Evolutionary conservation across 2,888 invertebrate species (phyloP).

Genomic region (Allolobophora icterica): DNA sequence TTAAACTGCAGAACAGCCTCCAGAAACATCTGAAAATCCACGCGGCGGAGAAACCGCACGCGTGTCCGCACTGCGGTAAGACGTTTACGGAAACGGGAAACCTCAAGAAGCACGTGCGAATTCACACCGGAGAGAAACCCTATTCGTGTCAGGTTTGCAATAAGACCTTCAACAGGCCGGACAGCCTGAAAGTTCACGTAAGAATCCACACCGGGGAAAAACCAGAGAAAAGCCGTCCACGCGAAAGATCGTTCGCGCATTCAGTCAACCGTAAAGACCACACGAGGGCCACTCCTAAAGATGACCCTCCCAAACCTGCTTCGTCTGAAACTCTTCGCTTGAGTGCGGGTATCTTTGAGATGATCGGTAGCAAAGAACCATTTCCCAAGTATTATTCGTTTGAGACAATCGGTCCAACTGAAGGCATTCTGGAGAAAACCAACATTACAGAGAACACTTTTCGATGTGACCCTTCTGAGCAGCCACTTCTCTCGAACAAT

Average conservation of each 20-base stretch:
- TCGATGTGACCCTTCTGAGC: not conserved
- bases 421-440: not conserved
- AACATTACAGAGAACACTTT: not conserved
- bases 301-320: not conserved
- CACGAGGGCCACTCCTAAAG: not conserved
- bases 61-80: constrained; percentile 40
- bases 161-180: not conserved
- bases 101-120: constrained; percentile 43
- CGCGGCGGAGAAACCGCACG: constrained; percentile 14
- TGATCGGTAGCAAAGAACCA: not conserved
- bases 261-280: not conserved
- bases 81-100: constrained; percentile 44
- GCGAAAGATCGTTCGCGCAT: constrained; percentile 40
- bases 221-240: constrained; percentile 36
- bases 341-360: not conserved
- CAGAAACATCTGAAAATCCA: constrained; percentile 22
- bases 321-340: not conserved
- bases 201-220: constrained; percentile 27
- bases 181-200: constrained; percentile 30
- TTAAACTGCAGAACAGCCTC: constrained; percentile 25
- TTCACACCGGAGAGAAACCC: constrained; percentile 46
- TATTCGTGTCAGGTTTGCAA: constrained; percentile 39
- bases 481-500: not conserved
- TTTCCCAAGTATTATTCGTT: not conserved
- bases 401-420: not conserved